Percentiles rank a stretch among this genome's conserved stretches.
Conservation (phyloP, 2,888 invertebrate species). For the Ernsta delagoae region DNA sequence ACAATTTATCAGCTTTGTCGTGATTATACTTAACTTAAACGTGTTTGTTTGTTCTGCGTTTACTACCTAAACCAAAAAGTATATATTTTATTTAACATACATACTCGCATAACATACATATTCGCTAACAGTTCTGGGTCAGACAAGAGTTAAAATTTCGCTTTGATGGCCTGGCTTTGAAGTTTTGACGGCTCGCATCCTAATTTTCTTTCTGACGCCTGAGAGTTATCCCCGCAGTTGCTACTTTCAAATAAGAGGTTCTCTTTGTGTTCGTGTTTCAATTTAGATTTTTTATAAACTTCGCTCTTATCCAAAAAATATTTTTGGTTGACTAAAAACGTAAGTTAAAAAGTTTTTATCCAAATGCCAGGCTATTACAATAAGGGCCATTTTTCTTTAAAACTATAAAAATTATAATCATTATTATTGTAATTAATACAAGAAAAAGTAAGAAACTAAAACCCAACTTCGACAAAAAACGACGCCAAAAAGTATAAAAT, state of each 20-base stretch:
- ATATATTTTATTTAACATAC: too few relatives aligned
- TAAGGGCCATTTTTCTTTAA: neutral
- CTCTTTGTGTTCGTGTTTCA: slow-evolving; percentile 70
- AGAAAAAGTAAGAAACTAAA: too few relatives aligned
- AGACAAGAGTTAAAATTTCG: slow-evolving; percentile 29
- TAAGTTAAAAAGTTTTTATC: neutral
- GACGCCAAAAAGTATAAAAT: too few relatives aligned
- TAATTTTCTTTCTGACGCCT: slow-evolving; percentile 76
- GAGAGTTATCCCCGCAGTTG: slow-evolving; percentile 57
- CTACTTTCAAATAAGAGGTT: slow-evolving; percentile 72
- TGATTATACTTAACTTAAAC: too few relatives aligned
- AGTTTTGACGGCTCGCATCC: slow-evolving; percentile 81
- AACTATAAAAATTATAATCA: too few relatives aligned
- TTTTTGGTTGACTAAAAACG: neutral
- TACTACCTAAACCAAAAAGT: too few relatives aligned
- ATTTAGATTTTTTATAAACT: slow-evolving; percentile 53
- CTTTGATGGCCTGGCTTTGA: slow-evolving; percentile 77
- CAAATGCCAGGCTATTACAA: too few relatives aligned
- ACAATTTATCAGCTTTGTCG: too few relatives aligned
- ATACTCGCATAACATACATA: too few relatives aligned
- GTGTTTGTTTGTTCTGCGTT: too few relatives aligned
- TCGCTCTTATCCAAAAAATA: neutral
- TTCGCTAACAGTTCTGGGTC: neutral
- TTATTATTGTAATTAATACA: too few relatives aligned
- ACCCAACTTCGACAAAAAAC: too few relatives aligned